Conservation (phyloP, 2,797 vertebrate genomes). For the Thunnus albacares region DNA sequence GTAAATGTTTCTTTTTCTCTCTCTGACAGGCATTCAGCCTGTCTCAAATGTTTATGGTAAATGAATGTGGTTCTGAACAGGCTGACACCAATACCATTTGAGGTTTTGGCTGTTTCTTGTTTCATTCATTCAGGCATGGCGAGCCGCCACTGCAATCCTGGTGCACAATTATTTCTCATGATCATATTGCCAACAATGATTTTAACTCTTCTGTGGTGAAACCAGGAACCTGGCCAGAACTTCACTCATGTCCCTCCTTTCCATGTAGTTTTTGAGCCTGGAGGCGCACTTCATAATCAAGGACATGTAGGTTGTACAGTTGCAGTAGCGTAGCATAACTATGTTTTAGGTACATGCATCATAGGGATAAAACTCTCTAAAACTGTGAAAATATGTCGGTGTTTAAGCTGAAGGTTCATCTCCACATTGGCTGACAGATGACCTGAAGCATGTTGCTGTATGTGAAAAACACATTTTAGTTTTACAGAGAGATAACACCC, state of each 20-base stretch:
- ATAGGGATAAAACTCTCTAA: background rate
- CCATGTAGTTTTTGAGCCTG: background rate
- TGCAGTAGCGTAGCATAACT: background rate
- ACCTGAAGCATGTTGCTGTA: no score
- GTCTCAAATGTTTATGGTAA: constrained; percentile 38
- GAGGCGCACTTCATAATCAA: background rate
- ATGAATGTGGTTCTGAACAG: constrained; percentile 31
- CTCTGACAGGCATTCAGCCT: constrained; percentile 62
- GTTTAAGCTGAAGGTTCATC: background rate
- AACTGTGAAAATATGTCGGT: background rate
- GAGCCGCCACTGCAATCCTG: background rate
- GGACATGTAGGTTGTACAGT: no score
- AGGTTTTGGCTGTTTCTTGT: constrained; percentile 22
- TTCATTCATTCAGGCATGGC: constrained; percentile 4
- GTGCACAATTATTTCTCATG: background rate
- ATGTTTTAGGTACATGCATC: background rate
- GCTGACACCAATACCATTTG: background rate
- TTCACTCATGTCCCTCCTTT: background rate
- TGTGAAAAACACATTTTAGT: background rate
- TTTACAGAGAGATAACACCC: background rate
- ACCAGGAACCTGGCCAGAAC: background rate
- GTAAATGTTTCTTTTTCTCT: constrained; percentile 63
- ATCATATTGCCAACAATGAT: background rate
- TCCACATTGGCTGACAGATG: background rate
- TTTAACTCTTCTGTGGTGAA: background rate